Conservation (phyloP, 2,113 vertebrate species). For the Oenanthe melanoleuca region DNA sequence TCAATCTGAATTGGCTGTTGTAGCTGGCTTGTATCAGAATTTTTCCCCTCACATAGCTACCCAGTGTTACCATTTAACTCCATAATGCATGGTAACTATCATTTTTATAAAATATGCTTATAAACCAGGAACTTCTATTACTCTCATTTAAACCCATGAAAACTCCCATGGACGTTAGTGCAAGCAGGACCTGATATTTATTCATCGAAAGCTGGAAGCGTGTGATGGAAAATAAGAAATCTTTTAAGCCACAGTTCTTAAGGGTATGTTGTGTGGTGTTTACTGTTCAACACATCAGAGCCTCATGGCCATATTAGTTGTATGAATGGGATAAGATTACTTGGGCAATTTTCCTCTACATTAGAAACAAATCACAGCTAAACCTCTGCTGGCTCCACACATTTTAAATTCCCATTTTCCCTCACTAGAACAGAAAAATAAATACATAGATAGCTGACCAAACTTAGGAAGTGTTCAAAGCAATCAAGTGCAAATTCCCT, state of each 20-base stretch:
- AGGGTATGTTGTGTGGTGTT: conserved; percentile 30
- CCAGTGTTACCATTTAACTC: conserved; percentile 26
- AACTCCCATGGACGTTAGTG: conserved; percentile 25
- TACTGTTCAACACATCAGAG: conserved; percentile 45
- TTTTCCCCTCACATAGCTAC: not conserved
- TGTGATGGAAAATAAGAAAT: conserved; percentile 58
- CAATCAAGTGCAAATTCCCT: conserved; percentile 66
- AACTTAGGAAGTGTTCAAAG: conserved; percentile 68
- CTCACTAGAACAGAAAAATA: conserved; percentile 65
- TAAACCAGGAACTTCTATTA: conserved; percentile 36
- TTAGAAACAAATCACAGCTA: conserved; percentile 61
- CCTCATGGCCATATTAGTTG: conserved; percentile 55
- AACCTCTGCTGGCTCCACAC: conserved; percentile 60
- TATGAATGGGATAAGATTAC: conserved; percentile 61
- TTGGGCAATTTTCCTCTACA: conserved; percentile 54
- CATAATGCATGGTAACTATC: conserved; percentile 1
- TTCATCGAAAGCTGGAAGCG: conserved; percentile 47
- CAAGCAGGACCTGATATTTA: conserved; percentile 34
- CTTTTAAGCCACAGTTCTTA: conserved; percentile 50
- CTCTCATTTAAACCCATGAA: conserved; percentile 23
- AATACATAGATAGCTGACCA: conserved; percentile 66
- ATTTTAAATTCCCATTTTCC: conserved; percentile 67
- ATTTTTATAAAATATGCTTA: conserved; percentile 56
- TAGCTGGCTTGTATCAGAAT: not conserved
- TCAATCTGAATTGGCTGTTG: not conserved